Conservation (phyloP, 2,888 invertebrate genomes). For the Cerastis rubricosa region DNA sequence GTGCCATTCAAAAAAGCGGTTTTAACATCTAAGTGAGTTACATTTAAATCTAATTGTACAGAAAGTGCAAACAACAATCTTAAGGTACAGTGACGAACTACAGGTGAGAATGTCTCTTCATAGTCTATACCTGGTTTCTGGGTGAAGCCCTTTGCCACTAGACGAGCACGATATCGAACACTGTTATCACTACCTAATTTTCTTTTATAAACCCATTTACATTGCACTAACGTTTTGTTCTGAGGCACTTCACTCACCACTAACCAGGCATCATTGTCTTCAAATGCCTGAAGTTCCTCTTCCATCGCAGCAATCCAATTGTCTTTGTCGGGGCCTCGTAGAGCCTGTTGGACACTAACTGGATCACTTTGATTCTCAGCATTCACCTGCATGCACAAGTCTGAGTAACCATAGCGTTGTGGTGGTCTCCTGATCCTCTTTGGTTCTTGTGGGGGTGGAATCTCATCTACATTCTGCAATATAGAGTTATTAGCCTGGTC, state of each 20-base stretch:
- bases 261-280: background rate
- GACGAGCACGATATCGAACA: slow-evolving; percentile 15
- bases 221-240: background rate
- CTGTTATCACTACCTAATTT: slow-evolving; percentile 32
- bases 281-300: background rate
- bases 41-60: too few relatives aligned
- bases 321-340: slow-evolving; percentile 5
- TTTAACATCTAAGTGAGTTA: too few relatives aligned
- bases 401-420: slow-evolving; percentile 17
- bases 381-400: slow-evolving; percentile 4
- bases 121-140: slow-evolving; percentile 22
- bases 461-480: background rate
- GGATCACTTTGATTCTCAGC: slow-evolving; percentile 9
- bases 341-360: slow-evolving; percentile 17
- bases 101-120: slow-evolving; percentile 26
- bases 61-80: too few relatives aligned
- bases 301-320: too few relatives aligned
- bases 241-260: background rate
- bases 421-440: slow-evolving; percentile 7
- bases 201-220: slow-evolving; percentile 16
- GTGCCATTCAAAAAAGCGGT: too few relatives aligned
- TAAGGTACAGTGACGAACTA: background rate
- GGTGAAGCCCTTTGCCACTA: slow-evolving; percentile 25
- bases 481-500: background rate
- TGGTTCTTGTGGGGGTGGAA: background rate